Evolutionary conservation across 2,888 invertebrate genomes (phyloP).

Genomic region (Enchytraeus crypticus): DNA sequence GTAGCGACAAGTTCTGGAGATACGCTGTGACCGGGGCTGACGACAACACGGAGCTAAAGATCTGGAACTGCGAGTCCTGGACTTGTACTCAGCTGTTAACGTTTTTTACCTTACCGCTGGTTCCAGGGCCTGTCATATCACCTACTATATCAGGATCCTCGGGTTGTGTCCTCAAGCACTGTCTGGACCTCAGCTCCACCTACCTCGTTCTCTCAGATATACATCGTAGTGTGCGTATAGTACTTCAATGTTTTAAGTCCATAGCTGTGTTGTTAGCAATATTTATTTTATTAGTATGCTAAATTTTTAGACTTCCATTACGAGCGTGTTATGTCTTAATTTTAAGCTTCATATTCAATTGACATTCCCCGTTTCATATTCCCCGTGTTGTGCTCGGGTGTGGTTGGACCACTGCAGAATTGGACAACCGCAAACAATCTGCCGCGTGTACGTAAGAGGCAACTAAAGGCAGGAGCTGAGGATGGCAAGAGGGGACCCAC

Average conservation of each 20-base stretch:
- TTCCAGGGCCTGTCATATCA: neutral
- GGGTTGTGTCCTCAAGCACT: conserved; percentile 61
- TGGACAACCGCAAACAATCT: too few species aligned
- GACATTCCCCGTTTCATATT: too few species aligned
- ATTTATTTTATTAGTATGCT: too few species aligned
- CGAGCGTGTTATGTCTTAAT: neutral
- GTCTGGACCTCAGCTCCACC: conserved; percentile 73
- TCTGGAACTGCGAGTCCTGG: conserved; percentile 94
- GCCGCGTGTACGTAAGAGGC: too few species aligned
- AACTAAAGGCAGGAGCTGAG: too few species aligned
- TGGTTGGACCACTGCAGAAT: too few species aligned
- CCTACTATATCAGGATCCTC: neutral
- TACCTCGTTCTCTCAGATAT: conserved; percentile 82
- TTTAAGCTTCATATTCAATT: neutral
- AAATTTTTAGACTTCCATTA: neutral
- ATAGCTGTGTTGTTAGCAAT: too few species aligned
- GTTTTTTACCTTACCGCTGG: conserved; percentile 3
- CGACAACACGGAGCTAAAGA: conserved; percentile 78
- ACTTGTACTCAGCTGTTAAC: conserved; percentile 64
- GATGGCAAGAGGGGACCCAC: too few species aligned
- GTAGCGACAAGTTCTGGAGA: conserved; percentile 80
- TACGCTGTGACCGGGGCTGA: conserved; percentile 84
- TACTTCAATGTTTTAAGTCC: neutral
- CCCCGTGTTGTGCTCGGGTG: too few species aligned
- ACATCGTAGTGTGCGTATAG: conserved; percentile 58